Evolutionary conservation across 1,140 invertebrate genomes (phyloP).

Genomic region (Tetramorium parvispinum): DNA sequence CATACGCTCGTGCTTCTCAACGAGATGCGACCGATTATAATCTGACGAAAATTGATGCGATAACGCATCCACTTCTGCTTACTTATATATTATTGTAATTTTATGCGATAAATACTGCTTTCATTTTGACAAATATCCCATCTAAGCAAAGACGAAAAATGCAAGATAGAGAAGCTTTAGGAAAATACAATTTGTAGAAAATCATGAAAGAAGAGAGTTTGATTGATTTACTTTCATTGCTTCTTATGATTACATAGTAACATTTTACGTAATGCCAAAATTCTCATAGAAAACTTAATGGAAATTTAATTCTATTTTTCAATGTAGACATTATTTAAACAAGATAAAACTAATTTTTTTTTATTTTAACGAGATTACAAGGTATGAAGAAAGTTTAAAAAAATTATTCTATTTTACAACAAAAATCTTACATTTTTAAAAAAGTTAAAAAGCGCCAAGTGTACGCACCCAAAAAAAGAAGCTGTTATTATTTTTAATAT

Average conservation of each 20-base stretch:
- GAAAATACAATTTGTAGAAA: not conserved
- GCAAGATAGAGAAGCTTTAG: not conserved
- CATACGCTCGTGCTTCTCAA: not conserved
- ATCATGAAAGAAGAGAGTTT: too few relatives aligned
- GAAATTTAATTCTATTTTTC: not conserved
- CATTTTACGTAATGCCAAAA: not conserved
- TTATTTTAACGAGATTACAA: not conserved
- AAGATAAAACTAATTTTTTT: not conserved
- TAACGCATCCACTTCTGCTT: not conserved
- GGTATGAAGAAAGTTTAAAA: not conserved
- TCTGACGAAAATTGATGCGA: not conserved
- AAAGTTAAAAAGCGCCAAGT: too few relatives aligned
- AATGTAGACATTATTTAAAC: not conserved
- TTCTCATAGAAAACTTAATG: not conserved
- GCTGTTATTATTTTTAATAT: too few relatives aligned
- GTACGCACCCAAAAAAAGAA: too few relatives aligned
- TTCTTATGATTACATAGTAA: not conserved
- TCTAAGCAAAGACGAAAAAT: not conserved
- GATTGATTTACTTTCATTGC: too few relatives aligned
- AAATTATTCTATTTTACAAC: too few relatives aligned
- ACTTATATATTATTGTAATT: conserved; percentile 7
- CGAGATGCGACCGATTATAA: conserved; percentile 29
- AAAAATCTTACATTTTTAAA: too few relatives aligned
- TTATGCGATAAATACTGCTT: not conserved
- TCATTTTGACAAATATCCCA: not conserved